A percentile compares a stretch with the other conserved stretches of the same genome.
Conservation (phyloP, 2,113 vertebrate genomes). For the Aptenodytes forsteri region DNA sequence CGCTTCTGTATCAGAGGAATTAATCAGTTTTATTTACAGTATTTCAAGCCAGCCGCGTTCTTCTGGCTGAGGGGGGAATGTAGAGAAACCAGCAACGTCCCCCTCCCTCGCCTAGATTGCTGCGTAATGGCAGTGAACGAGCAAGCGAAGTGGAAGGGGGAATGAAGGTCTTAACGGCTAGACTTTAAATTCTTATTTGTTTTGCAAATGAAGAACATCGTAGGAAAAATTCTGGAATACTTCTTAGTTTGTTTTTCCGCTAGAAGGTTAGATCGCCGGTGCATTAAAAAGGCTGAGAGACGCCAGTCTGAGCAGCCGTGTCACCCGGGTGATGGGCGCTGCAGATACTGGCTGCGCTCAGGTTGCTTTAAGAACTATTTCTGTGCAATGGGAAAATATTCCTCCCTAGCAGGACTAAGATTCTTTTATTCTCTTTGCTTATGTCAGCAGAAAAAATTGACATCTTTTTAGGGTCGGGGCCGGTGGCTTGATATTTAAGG, state of each 20-base stretch:
- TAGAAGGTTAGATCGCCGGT: too few species aligned
- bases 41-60: rapidly evolving
- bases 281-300: not conserved
- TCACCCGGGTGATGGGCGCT: rapidly evolving
- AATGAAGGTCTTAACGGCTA: not conserved
- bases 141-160: not conserved
- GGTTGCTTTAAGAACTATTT: not conserved
- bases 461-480: too few species aligned
- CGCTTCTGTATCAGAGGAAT: rapidly evolving
- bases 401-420: not conserved
- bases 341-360: rapidly evolving
- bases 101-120: not conserved
- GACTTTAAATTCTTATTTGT: not conserved
- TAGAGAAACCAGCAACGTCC: rapidly evolving
- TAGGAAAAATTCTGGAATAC: not conserved
- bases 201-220: not conserved
- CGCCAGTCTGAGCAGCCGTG: not conserved
- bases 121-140: rapidly evolving
- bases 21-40: rapidly evolving
- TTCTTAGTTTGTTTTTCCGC: not conserved
- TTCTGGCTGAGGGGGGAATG: not conserved
- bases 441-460: not conserved
- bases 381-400: not conserved
- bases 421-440: not conserved
- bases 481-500: rapidly evolving